Conservation (phyloP, 2,797 vertebrate genomes). For the Erpetoichthys calabaricus region DNA sequence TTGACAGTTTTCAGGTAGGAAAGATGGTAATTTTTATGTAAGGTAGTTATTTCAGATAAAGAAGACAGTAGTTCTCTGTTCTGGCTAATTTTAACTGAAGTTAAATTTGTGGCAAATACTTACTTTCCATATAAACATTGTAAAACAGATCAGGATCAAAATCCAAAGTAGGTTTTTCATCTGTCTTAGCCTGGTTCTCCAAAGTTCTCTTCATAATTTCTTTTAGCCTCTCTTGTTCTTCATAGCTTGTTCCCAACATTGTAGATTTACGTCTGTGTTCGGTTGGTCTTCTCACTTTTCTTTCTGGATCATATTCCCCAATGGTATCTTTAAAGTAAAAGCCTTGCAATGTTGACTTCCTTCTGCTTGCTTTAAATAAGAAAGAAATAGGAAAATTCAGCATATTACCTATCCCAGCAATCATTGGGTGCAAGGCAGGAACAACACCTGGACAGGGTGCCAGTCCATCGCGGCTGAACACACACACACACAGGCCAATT, state of each 20-base stretch:
- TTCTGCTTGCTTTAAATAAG: slow-evolving; percentile 12
- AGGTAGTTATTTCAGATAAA: too few species aligned
- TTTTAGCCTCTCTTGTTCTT: slow-evolving; percentile 10
- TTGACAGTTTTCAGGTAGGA: too few species aligned
- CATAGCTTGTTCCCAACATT: background rate
- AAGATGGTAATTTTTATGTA: too few species aligned
- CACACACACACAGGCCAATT: too few species aligned
- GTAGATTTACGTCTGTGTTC: slow-evolving; percentile 13
- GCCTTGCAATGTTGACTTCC: slow-evolving; percentile 4
- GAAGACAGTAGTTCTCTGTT: too few species aligned
- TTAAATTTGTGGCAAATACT: background rate
- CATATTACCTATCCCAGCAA: too few species aligned
- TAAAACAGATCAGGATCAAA: slow-evolving; percentile 11
- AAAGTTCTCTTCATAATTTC: slow-evolving; percentile 7
- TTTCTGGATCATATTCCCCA: background rate
- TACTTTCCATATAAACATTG: slow-evolving; percentile 14
- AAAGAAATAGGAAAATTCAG: background rate
- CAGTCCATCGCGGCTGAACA: too few species aligned
- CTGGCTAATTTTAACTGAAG: too few species aligned
- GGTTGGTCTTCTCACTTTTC: slow-evolving; percentile 11
- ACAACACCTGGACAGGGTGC: too few species aligned
- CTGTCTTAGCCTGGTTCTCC: slow-evolving; percentile 5
- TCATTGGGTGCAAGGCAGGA: too few species aligned
- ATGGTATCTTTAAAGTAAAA: slow-evolving; percentile 4
- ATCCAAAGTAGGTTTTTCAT: background rate